Conservation (phyloP, 2,888 invertebrate genomes). For the Clusia tigrina region DNA sequence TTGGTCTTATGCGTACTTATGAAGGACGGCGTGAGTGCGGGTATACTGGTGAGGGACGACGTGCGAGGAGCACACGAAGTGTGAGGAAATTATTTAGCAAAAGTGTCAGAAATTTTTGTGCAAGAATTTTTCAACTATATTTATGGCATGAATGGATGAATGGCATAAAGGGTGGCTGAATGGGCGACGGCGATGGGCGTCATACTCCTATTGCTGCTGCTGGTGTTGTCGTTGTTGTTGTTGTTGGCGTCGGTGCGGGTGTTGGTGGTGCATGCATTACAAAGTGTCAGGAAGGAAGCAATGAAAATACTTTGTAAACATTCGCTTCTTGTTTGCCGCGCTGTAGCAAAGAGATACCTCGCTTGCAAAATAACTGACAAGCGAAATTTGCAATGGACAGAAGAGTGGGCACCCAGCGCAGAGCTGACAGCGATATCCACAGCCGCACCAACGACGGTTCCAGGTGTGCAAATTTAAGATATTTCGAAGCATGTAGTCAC, state of each 20-base stretch:
- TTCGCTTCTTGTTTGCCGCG: constrained; percentile 47
- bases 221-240: too few species aligned
- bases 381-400: background rate
- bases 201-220: too few species aligned
- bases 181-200: background rate
- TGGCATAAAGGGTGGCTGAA: background rate
- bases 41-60: background rate
- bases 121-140: constrained; percentile 35
- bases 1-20: too few species aligned
- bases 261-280: constrained; percentile 35
- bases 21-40: too few species aligned
- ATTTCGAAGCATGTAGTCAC: too few species aligned
- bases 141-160: constrained; percentile 34
- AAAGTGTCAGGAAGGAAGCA: constrained; percentile 61
- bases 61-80: too few species aligned
- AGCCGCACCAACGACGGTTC: too few species aligned
- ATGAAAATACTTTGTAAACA: constrained; percentile 64
- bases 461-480: too few species aligned
- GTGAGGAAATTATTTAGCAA: constrained; percentile 10
- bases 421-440: background rate
- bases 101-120: constrained; percentile 14
- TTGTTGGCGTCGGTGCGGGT: background rate
- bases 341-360: background rate
- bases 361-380: background rate
- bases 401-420: constrained; percentile 2